Base-by-base conservation (phyloP, 2,113 vertebrate species). In the Asarcornis scutulata region DNA sequence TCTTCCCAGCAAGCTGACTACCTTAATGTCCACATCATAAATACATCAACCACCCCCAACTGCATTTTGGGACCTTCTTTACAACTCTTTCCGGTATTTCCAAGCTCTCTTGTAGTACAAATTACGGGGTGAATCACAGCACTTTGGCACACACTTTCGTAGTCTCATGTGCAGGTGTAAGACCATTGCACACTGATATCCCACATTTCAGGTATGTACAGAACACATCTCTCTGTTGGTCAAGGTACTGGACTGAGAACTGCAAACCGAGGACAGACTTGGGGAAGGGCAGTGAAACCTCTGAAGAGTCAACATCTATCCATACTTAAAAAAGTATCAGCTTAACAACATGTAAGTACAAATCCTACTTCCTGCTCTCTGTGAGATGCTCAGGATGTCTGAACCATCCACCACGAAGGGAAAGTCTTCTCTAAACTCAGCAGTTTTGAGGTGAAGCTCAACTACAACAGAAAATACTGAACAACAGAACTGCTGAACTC, bases 131-230 rank as follows among this genome's bases (percentile, higher is more conserved):
- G 27, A 71, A 56, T 42, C 50, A 7, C 29, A 9, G 48, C 5
- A 27, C 46, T 32, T 34, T 0, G 26, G 69, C 44, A 63, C 2
- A 0, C 0, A 2, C 60, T 15, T 59, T 17, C 56, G 14, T 13
- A 66, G 64, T 34, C 29, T 44, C 27, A 22, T 0, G 0, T 32
- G 26, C 17, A 22, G 44, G 26, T 29, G 55, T n/a, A 16, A 31
- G 69, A 46, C 17, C 38, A 7, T 21, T 20, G 53, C 62, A 11
- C 23, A 38, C 64, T 12, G 11, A 59, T 40, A 38, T 10, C 46
- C 52, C 67, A 17, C 31, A 17, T 7, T 34, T 59, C 44, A 23
- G 15, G 66, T 10, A 21, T 2, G 6, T 2, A 40, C 50, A 62
- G 68, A 69, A 83, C 9, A 29, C 1, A 16, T 52, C 12, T 55